Conservation (phyloP, 2,797 vertebrate species). For the Emydoidea blandingii region DNA sequence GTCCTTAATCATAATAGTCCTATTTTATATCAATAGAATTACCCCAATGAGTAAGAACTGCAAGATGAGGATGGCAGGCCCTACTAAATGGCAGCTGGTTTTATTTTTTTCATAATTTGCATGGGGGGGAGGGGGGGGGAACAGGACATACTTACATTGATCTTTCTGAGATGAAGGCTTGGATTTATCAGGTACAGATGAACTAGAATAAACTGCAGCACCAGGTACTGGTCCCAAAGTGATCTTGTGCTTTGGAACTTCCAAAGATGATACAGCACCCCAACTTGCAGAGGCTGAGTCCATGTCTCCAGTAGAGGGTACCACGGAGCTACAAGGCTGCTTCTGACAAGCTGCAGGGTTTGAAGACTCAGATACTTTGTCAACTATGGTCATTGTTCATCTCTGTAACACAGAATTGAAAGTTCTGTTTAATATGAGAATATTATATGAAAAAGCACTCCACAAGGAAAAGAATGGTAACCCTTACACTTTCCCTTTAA, state of each 20-base stretch:
- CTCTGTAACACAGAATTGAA: conserved; percentile 81
- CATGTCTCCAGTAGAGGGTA: conserved; percentile 92
- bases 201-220: conserved; percentile 89
- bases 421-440: not conserved
- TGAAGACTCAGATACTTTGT: conserved; percentile 94
- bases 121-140: not conserved
- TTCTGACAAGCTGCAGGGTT: conserved; percentile 90
- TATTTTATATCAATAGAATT: not conserved
- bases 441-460: accelerated
- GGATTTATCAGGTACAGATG: conserved; percentile 86
- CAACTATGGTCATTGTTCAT: conserved; percentile 99
- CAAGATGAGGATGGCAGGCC: not conserved
- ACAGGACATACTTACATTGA: conserved; percentile 81
- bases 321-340: conserved; percentile 86
- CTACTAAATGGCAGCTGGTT: not conserved
- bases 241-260: conserved; percentile 88
- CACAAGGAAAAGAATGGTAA: not conserved
- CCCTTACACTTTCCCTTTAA: not conserved
- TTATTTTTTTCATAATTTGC: not conserved
- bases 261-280: conserved; percentile 87
- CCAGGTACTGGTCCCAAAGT: conserved; percentile 90
- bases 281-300: conserved; percentile 89
- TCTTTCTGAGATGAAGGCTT: conserved; percentile 86
- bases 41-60: not conserved
- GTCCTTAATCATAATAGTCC: accelerated